These are phyloP conservation scores for Tragelaphus scriptus DNA, from an alignment of 2,113 vertebrate genomes.

Conservation along the genomic window DNA sequence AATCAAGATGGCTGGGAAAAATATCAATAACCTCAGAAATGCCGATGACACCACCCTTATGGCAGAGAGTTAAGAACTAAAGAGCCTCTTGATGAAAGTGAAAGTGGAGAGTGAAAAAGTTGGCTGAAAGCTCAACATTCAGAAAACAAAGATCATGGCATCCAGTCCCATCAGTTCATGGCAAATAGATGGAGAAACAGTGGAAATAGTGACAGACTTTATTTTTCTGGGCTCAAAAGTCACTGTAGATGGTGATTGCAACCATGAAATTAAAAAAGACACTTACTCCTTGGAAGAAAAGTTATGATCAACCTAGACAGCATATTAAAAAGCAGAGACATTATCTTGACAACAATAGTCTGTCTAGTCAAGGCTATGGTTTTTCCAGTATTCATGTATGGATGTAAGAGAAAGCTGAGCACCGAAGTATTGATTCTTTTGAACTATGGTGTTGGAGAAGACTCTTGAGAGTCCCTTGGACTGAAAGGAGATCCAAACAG, in stretches of 20 bases:
- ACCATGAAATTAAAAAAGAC: not conserved
- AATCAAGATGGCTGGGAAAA: not conserved
- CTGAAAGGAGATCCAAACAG: not conserved
- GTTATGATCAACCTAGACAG: not conserved
- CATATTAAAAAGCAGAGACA: not conserved
- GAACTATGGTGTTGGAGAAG: not conserved
- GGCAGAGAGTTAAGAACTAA: not conserved
- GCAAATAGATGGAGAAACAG: not conserved
- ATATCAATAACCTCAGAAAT: not conserved
- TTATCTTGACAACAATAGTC: not conserved
- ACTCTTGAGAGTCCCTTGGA: not conserved
- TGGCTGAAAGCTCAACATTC: not conserved
- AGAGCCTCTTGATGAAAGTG: not conserved
- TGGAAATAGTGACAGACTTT: not conserved
- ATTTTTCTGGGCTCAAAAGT: not conserved
- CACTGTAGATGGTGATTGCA: not conserved
- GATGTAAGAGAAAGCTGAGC: not conserved
- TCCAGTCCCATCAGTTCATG: not conserved
- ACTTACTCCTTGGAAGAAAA: not conserved
- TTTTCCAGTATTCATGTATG: not conserved
- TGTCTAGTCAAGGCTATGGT: not conserved
- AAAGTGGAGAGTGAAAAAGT: not conserved
- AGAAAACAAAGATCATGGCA: not conserved
- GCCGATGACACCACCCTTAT: accelerated
- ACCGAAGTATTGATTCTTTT: accelerated